A percentile compares a stretch with the other conserved stretches of the same genome.
phyloP scores from a whole-genome alignment of 1,140 invertebrate species.

The Drosophila pruinosa region DNA sequence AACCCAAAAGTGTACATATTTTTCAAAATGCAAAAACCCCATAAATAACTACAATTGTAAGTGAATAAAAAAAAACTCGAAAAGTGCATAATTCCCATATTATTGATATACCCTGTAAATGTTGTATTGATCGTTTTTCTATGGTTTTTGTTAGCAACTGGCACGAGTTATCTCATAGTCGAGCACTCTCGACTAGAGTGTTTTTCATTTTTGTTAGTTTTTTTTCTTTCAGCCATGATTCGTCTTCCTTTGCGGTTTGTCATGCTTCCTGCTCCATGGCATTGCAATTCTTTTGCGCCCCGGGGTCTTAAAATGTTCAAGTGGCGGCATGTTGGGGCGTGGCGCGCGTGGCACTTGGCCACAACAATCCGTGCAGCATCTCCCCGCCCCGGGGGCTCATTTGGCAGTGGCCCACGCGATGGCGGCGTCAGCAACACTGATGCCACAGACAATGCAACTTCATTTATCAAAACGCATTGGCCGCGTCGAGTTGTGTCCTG shows the following conservation, averaged over 20 bases:
- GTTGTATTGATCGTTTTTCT: no score
- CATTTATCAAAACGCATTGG: constrained; percentile 71
- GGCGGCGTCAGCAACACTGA: constrained; percentile 6
- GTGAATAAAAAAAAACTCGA: no score
- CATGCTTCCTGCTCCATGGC: constrained; percentile 41
- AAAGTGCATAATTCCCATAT: no score
- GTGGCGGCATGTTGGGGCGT: constrained; percentile 6
- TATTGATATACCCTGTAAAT: no score
- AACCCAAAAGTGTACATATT: no score
- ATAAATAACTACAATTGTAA: no score
- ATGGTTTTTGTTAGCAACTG: no score
- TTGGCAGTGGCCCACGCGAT: constrained; percentile 42
- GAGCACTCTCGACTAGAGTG: no score
- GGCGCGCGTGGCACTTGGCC: background rate
- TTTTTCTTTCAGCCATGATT: constrained; percentile 2
- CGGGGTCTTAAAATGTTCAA: constrained; percentile 53
- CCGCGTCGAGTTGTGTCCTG: constrained; percentile 10
- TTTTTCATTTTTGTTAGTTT: constrained; percentile 1
- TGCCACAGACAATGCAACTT: constrained; percentile 61
- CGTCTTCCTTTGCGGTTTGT: constrained; percentile 47
- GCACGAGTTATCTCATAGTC: no score
- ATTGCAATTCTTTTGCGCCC: constrained; percentile 36
- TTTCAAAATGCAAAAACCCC: no score
- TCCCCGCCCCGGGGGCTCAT: constrained; percentile 33
- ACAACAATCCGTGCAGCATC: background rate